phyloP scores from a whole-genome alignment of 2,113 vertebrate species.

The Pogona vitticeps region DNA sequence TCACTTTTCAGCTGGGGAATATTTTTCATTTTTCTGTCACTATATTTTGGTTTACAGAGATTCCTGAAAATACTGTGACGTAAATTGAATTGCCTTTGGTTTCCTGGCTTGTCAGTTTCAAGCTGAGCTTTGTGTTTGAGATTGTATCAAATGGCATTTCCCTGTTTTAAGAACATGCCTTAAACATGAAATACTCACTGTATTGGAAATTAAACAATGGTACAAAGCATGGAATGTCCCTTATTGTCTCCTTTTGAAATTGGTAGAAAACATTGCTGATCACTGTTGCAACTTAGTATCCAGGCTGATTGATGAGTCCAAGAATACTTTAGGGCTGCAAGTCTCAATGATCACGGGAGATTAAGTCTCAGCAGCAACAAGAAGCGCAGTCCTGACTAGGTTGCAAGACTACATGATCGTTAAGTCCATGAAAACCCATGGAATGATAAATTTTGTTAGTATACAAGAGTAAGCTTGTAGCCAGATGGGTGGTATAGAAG shows the following conservation, averaged over 20 bases:
- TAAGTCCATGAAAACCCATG: too few relatives aligned
- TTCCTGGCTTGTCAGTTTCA: slow-evolving; percentile 66
- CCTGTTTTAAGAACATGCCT: background rate
- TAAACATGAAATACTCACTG: background rate
- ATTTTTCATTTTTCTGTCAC: slow-evolving; percentile 63
- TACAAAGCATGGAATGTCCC: background rate
- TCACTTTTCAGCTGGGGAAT: slow-evolving; percentile 78
- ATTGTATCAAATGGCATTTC: background rate
- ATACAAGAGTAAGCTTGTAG: too few relatives aligned
- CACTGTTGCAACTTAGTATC: background rate
- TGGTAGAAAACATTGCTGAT: background rate
- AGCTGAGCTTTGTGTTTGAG: slow-evolving; percentile 45
- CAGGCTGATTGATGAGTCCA: background rate
- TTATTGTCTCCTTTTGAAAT: background rate
- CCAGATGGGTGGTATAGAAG: too few relatives aligned
- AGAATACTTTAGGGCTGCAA: background rate
- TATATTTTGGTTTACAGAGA: slow-evolving; percentile 47
- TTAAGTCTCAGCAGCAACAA: too few relatives aligned
- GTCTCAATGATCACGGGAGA: too few relatives aligned
- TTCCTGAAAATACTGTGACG: slow-evolving; percentile 56
- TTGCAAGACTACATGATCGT: too few relatives aligned
- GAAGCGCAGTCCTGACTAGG: too few relatives aligned
- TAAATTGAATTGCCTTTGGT: slow-evolving; percentile 42
- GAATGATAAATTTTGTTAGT: too few relatives aligned
- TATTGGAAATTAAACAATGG: background rate